Conservation (phyloP, 2,888 invertebrate genomes). For the Dimorphilus gyrociliatus region DNA sequence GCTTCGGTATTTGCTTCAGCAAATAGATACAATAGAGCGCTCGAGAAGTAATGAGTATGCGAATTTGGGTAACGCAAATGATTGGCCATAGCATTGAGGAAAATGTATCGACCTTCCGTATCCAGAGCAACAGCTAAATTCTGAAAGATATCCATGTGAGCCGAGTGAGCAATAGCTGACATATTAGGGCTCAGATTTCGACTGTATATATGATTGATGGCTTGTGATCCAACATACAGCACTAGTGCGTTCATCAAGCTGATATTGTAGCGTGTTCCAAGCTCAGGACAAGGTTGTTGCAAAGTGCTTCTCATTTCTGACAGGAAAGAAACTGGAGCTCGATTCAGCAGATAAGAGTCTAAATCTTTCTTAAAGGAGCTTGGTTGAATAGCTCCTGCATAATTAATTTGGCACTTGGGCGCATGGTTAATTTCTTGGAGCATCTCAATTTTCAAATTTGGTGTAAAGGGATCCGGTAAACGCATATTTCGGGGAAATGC, state of each 20-base stretch:
- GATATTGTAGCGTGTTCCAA: conserved; percentile 83
- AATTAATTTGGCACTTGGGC: conserved; percentile 75
- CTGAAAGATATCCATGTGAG: conserved; percentile 99
- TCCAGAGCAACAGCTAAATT: conserved; percentile 94
- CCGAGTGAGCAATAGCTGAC: conserved; percentile 84
- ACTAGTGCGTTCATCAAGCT: conserved; percentile 92
- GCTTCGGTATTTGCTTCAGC: conserved; percentile 92
- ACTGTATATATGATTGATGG: conserved; percentile 72
- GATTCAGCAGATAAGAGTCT: conserved; percentile 83
- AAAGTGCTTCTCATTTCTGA: conserved; percentile 71
- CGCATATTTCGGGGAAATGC: conserved; percentile 97
- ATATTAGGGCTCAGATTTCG: conserved; percentile 84
- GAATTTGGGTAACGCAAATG: conserved; percentile 97
- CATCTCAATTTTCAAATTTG: conserved; percentile 75
- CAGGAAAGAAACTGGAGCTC: conserved; percentile 84
- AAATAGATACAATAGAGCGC: conserved; percentile 86
- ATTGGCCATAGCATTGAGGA: conserved; percentile 95
- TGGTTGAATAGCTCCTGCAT: conserved; percentile 68
- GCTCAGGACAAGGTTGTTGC: conserved; percentile 47
- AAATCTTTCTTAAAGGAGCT: conserved; percentile 80
- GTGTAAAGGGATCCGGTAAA: conserved; percentile 93
- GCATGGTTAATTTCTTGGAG: conserved; percentile 69
- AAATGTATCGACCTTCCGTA: conserved; percentile 90
- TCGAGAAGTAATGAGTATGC: conserved; percentile 99
- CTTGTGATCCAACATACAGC: conserved; percentile 89